Conservation (phyloP, 2,888 invertebrate species). For the Ypsolopha scabrella region DNA sequence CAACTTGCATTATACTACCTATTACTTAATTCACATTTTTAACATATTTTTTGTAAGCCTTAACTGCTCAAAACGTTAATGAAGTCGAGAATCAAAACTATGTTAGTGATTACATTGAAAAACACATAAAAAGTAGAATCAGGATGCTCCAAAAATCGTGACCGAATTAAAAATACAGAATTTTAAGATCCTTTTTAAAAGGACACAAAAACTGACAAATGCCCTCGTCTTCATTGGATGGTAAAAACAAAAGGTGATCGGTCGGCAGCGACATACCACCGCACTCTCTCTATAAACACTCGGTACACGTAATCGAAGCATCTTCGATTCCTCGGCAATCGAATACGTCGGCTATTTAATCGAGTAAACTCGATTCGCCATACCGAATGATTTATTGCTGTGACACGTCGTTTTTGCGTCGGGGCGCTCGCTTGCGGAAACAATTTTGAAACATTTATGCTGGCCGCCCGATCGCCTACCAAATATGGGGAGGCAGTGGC, state of each 20-base stretch:
- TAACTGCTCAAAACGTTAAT: no score
- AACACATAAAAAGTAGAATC: background rate
- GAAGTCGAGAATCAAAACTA: no score
- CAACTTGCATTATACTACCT: no score
- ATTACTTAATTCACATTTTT: no score
- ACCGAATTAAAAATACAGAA: constrained; percentile 2
- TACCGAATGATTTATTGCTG: constrained; percentile 62
- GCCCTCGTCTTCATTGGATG: constrained; percentile 9
- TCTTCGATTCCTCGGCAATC: constrained; percentile 34
- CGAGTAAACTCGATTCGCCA: constrained; percentile 56
- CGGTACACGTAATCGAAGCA: constrained; percentile 44
- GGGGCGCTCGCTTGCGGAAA: constrained; percentile 52
- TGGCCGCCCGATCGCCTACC: constrained; percentile 48
- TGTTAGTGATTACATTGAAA: background rate
- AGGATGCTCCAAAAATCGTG: background rate
- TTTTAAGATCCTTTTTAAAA: constrained; percentile 9
- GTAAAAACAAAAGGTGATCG: constrained; percentile 34
- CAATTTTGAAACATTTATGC: constrained; percentile 66
- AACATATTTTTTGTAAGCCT: no score
- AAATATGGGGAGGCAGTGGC: constrained; percentile 25
- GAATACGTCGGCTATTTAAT: constrained; percentile 53
- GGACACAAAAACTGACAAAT: constrained; percentile 13
- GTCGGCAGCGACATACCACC: constrained; percentile 47
- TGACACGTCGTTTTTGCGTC: constrained; percentile 65
- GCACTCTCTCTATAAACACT: constrained; percentile 57